Evolutionary conservation across 2,797 vertebrate species (phyloP).

Genomic region (Otus scops): DNA sequence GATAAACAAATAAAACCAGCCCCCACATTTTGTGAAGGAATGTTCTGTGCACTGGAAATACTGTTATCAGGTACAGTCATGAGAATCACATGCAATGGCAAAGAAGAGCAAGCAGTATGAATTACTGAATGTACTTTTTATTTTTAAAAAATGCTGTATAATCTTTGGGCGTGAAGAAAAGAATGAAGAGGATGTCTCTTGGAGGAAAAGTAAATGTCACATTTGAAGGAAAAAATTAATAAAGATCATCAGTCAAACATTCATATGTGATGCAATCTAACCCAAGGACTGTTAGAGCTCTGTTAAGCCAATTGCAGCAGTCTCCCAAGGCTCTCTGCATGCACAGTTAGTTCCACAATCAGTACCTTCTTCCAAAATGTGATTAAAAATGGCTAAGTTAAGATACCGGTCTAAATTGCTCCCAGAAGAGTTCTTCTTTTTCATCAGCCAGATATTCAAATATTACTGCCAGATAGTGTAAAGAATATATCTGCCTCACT

Average conservation of each 20-base stretch:
- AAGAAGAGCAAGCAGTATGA: not conserved
- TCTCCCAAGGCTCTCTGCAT: not conserved
- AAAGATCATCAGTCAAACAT: not conserved
- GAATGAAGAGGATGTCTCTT: not conserved
- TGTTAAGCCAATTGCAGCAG: rapidly evolving
- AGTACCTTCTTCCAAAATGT: not conserved
- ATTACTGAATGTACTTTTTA: not conserved
- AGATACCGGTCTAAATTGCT: not conserved
- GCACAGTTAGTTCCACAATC: not conserved
- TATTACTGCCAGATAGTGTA: not conserved
- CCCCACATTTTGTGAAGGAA: not conserved
- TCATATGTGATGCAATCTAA: not conserved
- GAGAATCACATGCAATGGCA: not conserved
- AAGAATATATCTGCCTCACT: not conserved
- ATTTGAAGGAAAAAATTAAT: constrained; percentile 5
- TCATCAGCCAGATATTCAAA: not conserved
- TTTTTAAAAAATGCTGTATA: not conserved
- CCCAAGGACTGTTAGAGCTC: not conserved
- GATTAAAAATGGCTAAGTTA: constrained; percentile 5
- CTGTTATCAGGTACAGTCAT: not conserved
- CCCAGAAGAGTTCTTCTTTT: not conserved
- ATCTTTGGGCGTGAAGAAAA: not conserved
- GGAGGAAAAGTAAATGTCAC: not conserved
- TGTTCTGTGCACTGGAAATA: not conserved
- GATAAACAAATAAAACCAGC: constrained; percentile 32